Evolutionary conservation across 1,140 invertebrate species (phyloP).

Genomic region (Melitaea cinxia): DNA sequence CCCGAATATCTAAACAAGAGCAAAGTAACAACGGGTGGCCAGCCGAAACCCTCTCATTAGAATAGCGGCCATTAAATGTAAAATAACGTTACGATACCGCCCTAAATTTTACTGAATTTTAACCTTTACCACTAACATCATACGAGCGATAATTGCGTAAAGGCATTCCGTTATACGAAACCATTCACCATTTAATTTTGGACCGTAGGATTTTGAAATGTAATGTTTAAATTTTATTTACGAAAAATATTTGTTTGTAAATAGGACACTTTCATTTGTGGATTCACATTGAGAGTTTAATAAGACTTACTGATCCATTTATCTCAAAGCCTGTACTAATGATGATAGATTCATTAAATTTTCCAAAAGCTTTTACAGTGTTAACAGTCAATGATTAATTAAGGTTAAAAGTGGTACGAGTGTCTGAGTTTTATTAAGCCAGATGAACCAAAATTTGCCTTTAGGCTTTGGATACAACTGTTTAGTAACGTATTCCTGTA

Average conservation of each 20-base stretch:
- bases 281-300: no score
- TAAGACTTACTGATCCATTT: no score
- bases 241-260: background rate
- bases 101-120: background rate
- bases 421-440: no score
- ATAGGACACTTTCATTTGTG: no score
- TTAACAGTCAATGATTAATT: no score
- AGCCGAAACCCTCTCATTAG: slow-evolving; percentile 22
- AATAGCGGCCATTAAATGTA: slow-evolving; percentile 13
- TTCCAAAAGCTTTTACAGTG: no score
- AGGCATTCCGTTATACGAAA: background rate
- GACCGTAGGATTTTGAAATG: slow-evolving; percentile 1
- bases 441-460: no score
- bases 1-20: slow-evolving; percentile 17
- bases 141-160: background rate
- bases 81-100: slow-evolving; percentile 5
- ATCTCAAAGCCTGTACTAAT: no score
- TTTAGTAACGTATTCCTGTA: no score
- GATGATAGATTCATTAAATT: no score
- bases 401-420: no score
- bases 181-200: slow-evolving; percentile 5
- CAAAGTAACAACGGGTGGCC: slow-evolving; percentile 17
- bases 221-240: slow-evolving; percentile 10
- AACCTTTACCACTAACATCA: background rate
- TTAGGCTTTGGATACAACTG: no score